Base-by-base conservation (phyloP, 2,888 invertebrate genomes). In the Octonoba sinensis region DNA sequence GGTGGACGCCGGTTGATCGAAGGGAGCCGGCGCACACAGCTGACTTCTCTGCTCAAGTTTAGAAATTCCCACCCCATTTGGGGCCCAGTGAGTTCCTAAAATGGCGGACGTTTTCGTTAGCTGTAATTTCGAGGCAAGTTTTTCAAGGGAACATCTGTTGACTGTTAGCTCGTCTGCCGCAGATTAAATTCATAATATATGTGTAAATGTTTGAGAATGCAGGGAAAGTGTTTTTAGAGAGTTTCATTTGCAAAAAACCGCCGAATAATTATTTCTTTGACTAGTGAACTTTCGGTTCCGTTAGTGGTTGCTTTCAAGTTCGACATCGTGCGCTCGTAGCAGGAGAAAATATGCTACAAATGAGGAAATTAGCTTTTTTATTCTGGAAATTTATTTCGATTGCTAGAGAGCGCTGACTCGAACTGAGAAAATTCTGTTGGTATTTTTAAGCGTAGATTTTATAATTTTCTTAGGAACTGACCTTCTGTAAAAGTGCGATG, bases 11-110 rank as follows among this genome's bases (percentile, higher is more conserved):
- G 57, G 70, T 36, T 74, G 69, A 81, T 81, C 70, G 81, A 81
- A 81, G 62, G 59, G 74, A 74, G 81, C 81, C 73, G 81, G 81
- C 81, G 81, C 81, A 74, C 36, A 36, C 22, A 64, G 62, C 66
- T 66, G 27, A 67, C 56, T 67, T 66, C 51, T 46, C 15, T 18
- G 24, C 51, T 49, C 11, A 16, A 13, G 6, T 15, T n/a, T 51
- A 49, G 67, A 27, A 69, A 62, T 69, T 79, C 56, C 67, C 62
- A 79, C 79, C 15, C 69, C 44, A 13, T 62, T 69, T 79, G 62
- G 60, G 51, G 57, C 24, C 20, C 20, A 20, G 11, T 49, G 24
- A n/a, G 60, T 22, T 57, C 27, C 22, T 54, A 82, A 82, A 75
- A 82, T 82, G 81, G 81, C 81, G 74, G 70, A 64, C 57, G 49